Percentiles rank a stretch among this genome's conserved stretches.
Evolutionary conservation across 2,797 vertebrate genomes (phyloP).

Genomic region (Melanotaenia parkinsoni): DNA sequence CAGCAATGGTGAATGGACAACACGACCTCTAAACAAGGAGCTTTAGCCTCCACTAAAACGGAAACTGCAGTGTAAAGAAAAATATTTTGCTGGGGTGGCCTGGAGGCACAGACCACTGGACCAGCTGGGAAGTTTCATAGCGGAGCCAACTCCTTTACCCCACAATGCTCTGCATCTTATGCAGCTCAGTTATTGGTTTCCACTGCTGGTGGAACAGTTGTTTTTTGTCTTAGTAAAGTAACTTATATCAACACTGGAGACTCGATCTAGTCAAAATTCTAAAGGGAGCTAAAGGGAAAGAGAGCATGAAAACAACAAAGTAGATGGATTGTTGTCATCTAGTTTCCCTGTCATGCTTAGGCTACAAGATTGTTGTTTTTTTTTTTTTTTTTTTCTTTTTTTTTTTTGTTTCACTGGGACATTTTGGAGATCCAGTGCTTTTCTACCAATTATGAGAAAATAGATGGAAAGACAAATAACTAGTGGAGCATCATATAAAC

Average conservation of each 20-base stretch:
- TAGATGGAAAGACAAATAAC: slow-evolving; percentile 14
- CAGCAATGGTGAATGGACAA: slow-evolving; percentile 39
- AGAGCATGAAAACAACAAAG: slow-evolving; percentile 23
- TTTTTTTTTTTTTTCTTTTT: slow-evolving; percentile 8
- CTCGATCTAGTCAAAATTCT: slow-evolving; percentile 5
- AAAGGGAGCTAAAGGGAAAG: background rate
- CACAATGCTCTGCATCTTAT: slow-evolving; percentile 13
- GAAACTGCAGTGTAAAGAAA: slow-evolving; percentile 69
- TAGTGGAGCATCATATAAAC: background rate
- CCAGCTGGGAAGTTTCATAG: slow-evolving; percentile 54
- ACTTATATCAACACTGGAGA: slow-evolving; percentile 6
- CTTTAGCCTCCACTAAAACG: slow-evolving; percentile 55
- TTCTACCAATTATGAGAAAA: background rate
- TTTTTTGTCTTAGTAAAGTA: slow-evolving; percentile 15
- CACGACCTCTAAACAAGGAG: slow-evolving; percentile 54
- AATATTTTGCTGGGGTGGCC: slow-evolving; percentile 62
- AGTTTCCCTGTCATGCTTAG: slow-evolving; percentile 25
- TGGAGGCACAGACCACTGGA: slow-evolving; percentile 37
- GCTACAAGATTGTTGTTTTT: slow-evolving; percentile 9
- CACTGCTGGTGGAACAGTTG: background rate
- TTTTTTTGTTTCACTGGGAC: background rate
- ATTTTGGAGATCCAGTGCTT: slow-evolving; percentile 1
- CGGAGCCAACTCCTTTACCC: slow-evolving; percentile 5
- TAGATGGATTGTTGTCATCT: slow-evolving; percentile 60
- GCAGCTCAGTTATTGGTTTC: slow-evolving; percentile 7